Evolutionary conservation across 2,113 vertebrate genomes (phyloP), one percentile per base, ranked within the genome.

Genomic region (Rhinoderma darwinii): DNA sequence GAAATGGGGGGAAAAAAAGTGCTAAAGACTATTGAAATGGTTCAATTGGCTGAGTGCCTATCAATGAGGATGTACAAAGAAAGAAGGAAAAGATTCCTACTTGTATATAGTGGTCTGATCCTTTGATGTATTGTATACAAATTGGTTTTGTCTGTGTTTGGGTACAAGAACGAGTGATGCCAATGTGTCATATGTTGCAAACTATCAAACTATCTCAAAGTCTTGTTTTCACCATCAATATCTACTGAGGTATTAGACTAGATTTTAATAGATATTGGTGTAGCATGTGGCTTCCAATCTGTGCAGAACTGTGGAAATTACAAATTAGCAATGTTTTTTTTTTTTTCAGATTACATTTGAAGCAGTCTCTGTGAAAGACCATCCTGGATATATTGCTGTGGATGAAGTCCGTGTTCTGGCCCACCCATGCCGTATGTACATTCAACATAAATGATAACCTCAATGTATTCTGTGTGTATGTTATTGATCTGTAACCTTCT

Each of bases 371-470:
- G 88, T 98, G 91, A 97, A 98, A 89, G 97, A 97, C 82, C 97
- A 98, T 37, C 96, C 96, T 0, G 98, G 98, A 44, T 97, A 97
- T 95, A 98, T 99, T 50, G 97, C 96, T 14, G 94, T 99, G 89
- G 97, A 98, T 90, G 98, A 99, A 94, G 96, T 99, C 88, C 94
- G 97, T 89, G 98, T 99, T 63, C 94, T 99, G 59, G 97, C 98
- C 90, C 98, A 98, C 90, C 97, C 98, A 2, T 99, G 97, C 94
- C 96, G 98, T 99, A 94, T 97, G 98, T 93, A 70, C 7, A 59
- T 11, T 77, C 5, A n/a, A 14, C 25, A 68, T n/a, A 54, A 2
- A 11, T 84, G 22, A 56, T 72, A 12, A 25, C 39, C 27, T 37
- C 14, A 35, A 50, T 63, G 11, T 39, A 12, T 73, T n/a, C 32